These are phyloP conservation scores for Drepana arcuata DNA, from an alignment of 1,140 invertebrate genomes.

Conservation along the genomic window DNA sequence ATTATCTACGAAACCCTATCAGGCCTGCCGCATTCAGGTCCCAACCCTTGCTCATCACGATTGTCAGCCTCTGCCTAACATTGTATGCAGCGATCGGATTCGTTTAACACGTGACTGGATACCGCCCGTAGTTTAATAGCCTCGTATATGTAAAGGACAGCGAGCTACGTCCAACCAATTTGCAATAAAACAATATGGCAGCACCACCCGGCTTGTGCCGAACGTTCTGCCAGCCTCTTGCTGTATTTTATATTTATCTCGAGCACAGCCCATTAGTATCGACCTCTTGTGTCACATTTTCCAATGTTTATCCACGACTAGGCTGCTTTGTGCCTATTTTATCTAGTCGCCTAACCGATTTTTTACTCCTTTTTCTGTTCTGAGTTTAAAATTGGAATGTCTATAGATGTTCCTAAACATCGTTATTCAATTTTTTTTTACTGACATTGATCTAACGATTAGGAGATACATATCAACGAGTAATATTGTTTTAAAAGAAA, in stretches of 20 bases:
- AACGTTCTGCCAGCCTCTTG: constrained; percentile 35
- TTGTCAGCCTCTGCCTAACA: constrained; percentile 42
- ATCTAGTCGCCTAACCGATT: too few species aligned
- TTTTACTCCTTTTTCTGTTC: too few species aligned
- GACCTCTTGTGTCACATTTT: constrained; percentile 41
- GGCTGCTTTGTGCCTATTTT: too few species aligned
- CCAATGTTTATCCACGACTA: constrained; percentile 28
- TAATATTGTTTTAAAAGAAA: too few species aligned
- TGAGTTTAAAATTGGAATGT: too few species aligned
- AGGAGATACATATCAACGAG: too few species aligned
- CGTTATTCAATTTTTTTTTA: not conserved
- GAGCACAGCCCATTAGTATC: constrained; percentile 28
- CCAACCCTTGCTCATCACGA: too few species aligned
- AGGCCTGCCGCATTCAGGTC: too few species aligned
- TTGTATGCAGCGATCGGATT: constrained; percentile 57
- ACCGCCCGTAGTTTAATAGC: constrained; percentile 63
- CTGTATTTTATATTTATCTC: constrained; percentile 48
- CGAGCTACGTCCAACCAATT: constrained; percentile 64
- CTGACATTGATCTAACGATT: not conserved
- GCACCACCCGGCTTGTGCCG: constrained; percentile 37
- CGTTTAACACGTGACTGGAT: constrained; percentile 66
- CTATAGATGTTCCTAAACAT: too few species aligned
- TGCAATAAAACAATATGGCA: constrained; percentile 70
- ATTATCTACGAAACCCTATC: too few species aligned
- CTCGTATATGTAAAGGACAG: constrained; percentile 67